A percentile compares a stretch with the other conserved stretches of the same genome.
Conservation (phyloP, 2,888 invertebrate species). For the Eledone cirrhosa region DNA sequence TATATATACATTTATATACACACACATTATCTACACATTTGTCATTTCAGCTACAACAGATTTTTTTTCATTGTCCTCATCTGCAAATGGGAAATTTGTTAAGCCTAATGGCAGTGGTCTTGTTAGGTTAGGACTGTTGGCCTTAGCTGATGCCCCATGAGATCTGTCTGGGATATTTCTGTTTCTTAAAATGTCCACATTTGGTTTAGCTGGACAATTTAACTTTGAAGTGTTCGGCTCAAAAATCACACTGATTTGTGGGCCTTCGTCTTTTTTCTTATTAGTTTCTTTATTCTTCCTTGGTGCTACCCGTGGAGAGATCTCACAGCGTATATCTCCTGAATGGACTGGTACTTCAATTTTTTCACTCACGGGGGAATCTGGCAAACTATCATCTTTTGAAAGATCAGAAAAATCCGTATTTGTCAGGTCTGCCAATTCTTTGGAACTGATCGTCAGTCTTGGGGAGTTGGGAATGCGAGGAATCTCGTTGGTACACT, state of each 20-base stretch:
- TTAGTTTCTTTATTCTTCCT: too few relatives aligned
- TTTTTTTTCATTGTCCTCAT: background rate
- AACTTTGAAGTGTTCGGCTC: background rate
- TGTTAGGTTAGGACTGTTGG: background rate
- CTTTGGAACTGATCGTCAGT: background rate
- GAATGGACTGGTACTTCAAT: too few relatives aligned
- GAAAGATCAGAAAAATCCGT: conserved; percentile 5
- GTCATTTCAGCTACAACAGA: background rate
- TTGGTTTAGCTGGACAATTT: background rate
- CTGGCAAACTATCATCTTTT: background rate
- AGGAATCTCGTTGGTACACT: background rate
- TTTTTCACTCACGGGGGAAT: background rate
- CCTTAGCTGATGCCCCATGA: background rate
- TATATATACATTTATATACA: too few relatives aligned
- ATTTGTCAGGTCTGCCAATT: background rate
- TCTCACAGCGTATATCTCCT: too few relatives aligned
- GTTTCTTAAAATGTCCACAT: background rate
- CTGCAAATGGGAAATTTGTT: background rate
- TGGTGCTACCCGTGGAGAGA: too few relatives aligned
- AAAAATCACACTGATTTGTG: conserved; percentile 20
- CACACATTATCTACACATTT: background rate
- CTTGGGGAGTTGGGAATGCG: background rate
- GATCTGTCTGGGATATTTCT: background rate
- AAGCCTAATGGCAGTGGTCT: background rate
- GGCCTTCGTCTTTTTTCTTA: background rate